phyloP scores from a whole-genome alignment of 2,888 invertebrate species.

The Agonum fuliginosum region DNA sequence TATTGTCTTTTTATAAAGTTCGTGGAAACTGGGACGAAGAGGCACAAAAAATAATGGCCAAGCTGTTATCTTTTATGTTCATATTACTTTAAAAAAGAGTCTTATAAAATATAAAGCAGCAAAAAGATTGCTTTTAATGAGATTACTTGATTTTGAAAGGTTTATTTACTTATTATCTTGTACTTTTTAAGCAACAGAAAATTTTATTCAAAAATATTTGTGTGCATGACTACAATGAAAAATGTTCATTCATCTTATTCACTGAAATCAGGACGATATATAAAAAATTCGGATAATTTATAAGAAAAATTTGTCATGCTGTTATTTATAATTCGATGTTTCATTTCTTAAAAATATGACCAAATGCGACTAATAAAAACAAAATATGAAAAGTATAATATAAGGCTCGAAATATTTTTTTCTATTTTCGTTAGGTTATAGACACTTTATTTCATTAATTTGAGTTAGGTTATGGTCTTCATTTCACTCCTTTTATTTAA shows the following conservation, averaged over 20 bases:
- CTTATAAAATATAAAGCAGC: not conserved
- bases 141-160: not conserved
- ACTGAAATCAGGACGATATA: not conserved
- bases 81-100: constrained; percentile 16
- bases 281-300: not conserved
- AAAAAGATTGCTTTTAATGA: not conserved
- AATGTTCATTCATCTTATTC: no score
- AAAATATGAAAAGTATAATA: not conserved
- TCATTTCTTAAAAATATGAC: not conserved
- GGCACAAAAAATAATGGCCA: not conserved
- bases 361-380: no score
- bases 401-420: no score
- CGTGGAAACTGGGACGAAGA: not conserved
- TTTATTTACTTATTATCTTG: not conserved
- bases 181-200: not conserved
- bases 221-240: no score
- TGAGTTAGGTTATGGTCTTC: no score
- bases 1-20: constrained; percentile 6
- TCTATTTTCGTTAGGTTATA: no score
- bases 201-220: not conserved
- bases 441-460: no score
- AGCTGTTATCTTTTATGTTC: not conserved
- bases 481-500: no score
- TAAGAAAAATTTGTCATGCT: not conserved
- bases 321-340: not conserved